Conservation (phyloP, 1,140 invertebrate species). For the Oreohelix idahoensis region DNA sequence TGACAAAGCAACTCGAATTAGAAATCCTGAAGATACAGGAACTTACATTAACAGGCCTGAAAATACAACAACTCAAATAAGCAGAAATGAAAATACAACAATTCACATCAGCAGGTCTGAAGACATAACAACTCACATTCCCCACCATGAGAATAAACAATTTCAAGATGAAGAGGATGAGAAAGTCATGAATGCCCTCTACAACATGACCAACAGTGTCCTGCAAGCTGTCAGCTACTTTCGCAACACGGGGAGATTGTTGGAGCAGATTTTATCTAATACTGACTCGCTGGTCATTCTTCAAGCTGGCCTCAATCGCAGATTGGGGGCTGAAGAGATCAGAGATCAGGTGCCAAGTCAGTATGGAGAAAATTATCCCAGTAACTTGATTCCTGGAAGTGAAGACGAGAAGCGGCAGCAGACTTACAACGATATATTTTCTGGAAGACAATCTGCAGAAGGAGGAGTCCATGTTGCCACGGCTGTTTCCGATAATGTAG, state of each 20-base stretch:
- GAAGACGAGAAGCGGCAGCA: background rate
- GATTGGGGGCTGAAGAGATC: background rate
- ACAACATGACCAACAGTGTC: conserved; percentile 33
- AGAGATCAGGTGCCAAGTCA: background rate
- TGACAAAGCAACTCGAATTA: no score
- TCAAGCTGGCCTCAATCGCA: background rate
- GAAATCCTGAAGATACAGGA: no score
- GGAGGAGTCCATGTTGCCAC: background rate
- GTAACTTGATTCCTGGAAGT: background rate
- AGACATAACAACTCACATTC: background rate
- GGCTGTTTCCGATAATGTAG: background rate
- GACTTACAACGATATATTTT: background rate
- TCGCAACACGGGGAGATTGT: background rate
- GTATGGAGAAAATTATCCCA: background rate
- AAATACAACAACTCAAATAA: no score
- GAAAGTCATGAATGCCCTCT: conserved; percentile 1
- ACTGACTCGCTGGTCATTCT: background rate
- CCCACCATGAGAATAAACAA: background rate
- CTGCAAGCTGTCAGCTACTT: conserved; percentile 29
- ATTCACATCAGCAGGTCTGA: background rate
- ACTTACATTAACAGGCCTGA: no score
- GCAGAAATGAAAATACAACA: no score
- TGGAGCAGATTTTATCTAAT: conserved; percentile 30
- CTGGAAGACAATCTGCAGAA: background rate
- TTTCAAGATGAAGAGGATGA: conserved; percentile 19